Base-by-base conservation (phyloP, 2,797 vertebrate genomes). In the Fundulus diaphanus region DNA sequence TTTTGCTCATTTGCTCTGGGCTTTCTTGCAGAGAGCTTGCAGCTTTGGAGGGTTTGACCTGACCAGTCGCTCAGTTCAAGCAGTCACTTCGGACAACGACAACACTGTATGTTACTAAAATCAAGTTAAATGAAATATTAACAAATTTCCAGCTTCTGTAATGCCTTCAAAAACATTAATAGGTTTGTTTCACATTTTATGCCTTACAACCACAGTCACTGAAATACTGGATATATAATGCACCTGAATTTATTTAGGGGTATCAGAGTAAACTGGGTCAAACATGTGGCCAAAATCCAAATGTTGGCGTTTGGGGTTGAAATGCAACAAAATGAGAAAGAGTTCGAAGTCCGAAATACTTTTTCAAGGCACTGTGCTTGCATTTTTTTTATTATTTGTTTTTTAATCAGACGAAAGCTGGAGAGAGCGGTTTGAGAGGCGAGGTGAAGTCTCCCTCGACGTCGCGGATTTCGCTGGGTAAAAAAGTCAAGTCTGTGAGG, bases 31-130 rank as follows among this genome's bases (percentile, higher is more conserved):
- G 98, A 97, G 98, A 93, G 98, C 98, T 35, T 98, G 97, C 89
- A 99, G 98, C 88, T 99, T 99, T 79, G 98, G 98, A 89, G 98
- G 98, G 63, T 99, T 99, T 85, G 98, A 99, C 90, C 88, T 99
- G 90, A 96, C 96, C 48, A 98, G 95, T 88, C 96, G 98, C 59
- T 95, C 96, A 0, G 86, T 95, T 77, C 96, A 95, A 37, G 73
- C 95, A 33, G 91, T 95, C 92, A 92, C 86, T 80, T 92, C 85
- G 11, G 91, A 90, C 77, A 87, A 87, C 42, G 95, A 96, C 42
- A 91, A 93, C 59, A 77, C 90, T 73, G 98, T 99, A 87, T 91
- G 97, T 96, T 78, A 37, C 67, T 3, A 3, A 37, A 63, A 37
- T 40, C n/a, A 1, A 40, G 49, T 74, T 29, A 54, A 33, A 46